phyloP scores from a whole-genome alignment of 2,797 vertebrate genomes.

The Lindbergichthys nudifrons region DNA sequence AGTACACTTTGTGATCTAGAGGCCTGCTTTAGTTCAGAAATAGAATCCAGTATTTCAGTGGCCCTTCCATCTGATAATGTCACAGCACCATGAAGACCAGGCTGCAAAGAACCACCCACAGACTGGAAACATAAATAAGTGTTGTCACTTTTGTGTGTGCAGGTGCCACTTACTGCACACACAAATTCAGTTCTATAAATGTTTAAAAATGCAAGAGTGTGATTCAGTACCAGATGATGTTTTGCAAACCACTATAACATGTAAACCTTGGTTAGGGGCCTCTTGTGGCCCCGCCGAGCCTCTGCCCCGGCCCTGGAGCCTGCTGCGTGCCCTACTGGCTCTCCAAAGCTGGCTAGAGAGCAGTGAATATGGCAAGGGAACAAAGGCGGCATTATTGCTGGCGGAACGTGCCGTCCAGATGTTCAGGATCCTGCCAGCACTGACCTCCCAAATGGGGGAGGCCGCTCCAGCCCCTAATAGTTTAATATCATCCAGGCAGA shows the following conservation, averaged over 20 bases:
- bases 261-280: slow-evolving; percentile 62
- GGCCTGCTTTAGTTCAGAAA: slow-evolving; percentile 8
- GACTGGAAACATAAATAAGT: slow-evolving; percentile 16
- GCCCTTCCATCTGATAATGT: background rate
- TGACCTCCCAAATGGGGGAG: slow-evolving; percentile 73
- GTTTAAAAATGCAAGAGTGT: slow-evolving; percentile 16
- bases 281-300: slow-evolving; percentile 55
- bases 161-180: slow-evolving; percentile 18
- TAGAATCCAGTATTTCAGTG: background rate
- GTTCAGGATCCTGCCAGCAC: slow-evolving; percentile 79
- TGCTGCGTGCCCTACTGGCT: slow-evolving; percentile 55
- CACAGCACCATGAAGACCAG: slow-evolving; percentile 7
- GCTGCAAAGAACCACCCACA: slow-evolving; percentile 31
- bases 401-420: slow-evolving; percentile 89
- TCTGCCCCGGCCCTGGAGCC: slow-evolving; percentile 71
- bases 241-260: slow-evolving; percentile 60
- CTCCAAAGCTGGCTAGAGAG: slow-evolving; percentile 84
- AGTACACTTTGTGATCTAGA: slow-evolving; percentile 3
- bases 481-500: slow-evolving; percentile 75
- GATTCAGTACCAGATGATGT: slow-evolving; percentile 61
- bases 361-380: slow-evolving; percentile 82
- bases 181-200: slow-evolving; percentile 40
- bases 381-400: slow-evolving; percentile 82
- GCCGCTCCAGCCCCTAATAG: slow-evolving; percentile 73
- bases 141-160: slow-evolving; percentile 15